A percentile compares a stretch with the other conserved stretches of the same genome.
These are phyloP conservation scores for Oceanodroma leucorhoa DNA, from an alignment of 2,797 vertebrate genomes.

Conservation along the genomic window DNA sequence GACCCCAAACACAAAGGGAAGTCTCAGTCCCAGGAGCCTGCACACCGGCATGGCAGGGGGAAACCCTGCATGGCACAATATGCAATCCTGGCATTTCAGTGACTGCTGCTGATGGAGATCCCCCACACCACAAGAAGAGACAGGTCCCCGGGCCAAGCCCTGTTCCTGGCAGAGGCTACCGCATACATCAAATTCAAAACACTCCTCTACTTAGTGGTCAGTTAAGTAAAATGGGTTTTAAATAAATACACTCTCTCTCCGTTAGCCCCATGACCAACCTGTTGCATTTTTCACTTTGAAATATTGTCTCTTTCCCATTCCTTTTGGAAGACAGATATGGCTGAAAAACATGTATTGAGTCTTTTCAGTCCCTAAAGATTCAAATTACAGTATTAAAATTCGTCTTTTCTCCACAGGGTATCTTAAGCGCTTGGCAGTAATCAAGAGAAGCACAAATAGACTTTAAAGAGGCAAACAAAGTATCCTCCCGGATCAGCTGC, in stretches of 20 bases:
- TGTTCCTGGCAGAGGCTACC: not conserved
- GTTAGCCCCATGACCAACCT: not conserved
- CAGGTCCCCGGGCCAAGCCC: not conserved
- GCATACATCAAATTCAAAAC: not conserved
- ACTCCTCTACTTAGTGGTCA: not conserved
- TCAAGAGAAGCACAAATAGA: not conserved
- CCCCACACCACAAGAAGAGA: not conserved
- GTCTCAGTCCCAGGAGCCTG: not conserved
- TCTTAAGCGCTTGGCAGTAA: not conserved
- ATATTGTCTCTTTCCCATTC: not conserved
- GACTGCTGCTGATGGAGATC: not conserved
- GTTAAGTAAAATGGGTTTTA: not conserved
- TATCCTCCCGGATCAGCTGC: not conserved
- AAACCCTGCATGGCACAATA: accelerated
- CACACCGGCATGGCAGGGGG: accelerated
- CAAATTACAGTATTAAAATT: not conserved
- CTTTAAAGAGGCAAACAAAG: not conserved
- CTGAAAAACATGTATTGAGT: not conserved
- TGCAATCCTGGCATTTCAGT: accelerated
- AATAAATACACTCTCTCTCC: not conserved
- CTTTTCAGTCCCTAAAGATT: not conserved
- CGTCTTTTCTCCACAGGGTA: not conserved
- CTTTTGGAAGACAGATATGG: not conserved
- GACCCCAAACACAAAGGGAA: not conserved
- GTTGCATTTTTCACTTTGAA: not conserved